phyloP scores from a whole-genome alignment of 1,140 invertebrate genomes.

The Zophobas atratus region DNA sequence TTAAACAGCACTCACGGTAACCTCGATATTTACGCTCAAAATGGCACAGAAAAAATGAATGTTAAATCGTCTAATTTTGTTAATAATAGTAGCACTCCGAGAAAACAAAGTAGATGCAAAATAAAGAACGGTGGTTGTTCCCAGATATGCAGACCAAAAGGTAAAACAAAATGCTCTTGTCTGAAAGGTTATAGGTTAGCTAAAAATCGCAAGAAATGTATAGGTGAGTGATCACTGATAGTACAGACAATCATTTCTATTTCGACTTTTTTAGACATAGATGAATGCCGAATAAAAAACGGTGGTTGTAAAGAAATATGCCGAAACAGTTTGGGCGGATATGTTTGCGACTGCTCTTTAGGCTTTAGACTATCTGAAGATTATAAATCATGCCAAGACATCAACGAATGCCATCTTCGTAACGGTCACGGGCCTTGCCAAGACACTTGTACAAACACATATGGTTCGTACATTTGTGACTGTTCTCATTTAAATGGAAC shows the following conservation, averaged over 20 bases:
- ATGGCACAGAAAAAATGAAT: neutral
- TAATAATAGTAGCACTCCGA: neutral
- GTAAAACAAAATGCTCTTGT: slow-evolving; percentile 32
- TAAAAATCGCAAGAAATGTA: slow-evolving; percentile 36
- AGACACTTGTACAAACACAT: slow-evolving; percentile 76
- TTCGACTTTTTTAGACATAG: slow-evolving; percentile 71
- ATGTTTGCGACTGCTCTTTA: slow-evolving; percentile 82
- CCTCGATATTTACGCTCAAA: neutral
- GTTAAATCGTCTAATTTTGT: neutral
- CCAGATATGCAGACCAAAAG: slow-evolving; percentile 10
- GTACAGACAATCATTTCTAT: neutral
- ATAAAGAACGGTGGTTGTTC: slow-evolving; percentile 17
- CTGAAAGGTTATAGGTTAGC: slow-evolving; percentile 18
- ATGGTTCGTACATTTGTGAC: slow-evolving; percentile 57
- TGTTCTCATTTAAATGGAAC: slow-evolving; percentile 70
- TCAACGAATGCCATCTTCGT: slow-evolving; percentile 84
- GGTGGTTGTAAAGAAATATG: slow-evolving; percentile 75
- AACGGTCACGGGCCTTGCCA: slow-evolving; percentile 82
- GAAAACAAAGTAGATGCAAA: slow-evolving; percentile 17
- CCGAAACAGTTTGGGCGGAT: slow-evolving; percentile 80
- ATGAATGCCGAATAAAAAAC: slow-evolving; percentile 76
- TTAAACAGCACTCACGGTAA: too few relatives aligned
- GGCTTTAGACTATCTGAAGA: slow-evolving; percentile 77
- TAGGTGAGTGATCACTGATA: slow-evolving; percentile 9
- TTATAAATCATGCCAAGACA: slow-evolving; percentile 74